Conservation (phyloP, 2,888 invertebrate species). For the Protonemura montana region DNA sequence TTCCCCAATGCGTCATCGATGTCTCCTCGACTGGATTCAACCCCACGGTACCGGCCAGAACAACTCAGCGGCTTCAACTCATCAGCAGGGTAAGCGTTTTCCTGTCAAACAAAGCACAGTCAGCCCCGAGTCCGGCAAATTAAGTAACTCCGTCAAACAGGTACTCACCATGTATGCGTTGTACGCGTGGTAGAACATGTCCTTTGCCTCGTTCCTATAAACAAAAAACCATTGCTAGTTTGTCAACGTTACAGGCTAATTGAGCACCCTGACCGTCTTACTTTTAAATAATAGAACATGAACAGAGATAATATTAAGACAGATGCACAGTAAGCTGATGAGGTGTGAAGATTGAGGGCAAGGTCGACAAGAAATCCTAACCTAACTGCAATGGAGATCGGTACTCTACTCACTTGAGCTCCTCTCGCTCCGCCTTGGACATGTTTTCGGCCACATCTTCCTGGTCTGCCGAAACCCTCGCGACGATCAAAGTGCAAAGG, state of each 20-base stretch:
- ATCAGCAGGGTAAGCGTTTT: constrained; percentile 97
- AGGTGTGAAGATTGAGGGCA: neutral
- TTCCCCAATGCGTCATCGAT: constrained; percentile 97
- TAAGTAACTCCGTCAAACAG: too few species aligned
- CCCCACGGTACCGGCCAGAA: constrained; percentile 87
- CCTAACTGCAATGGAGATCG: neutral
- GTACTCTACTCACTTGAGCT: constrained; percentile 68
- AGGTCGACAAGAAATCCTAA: neutral
- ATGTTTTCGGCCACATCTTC: constrained; percentile 58
- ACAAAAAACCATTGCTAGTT: constrained; percentile 40
- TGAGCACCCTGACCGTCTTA: neutral
- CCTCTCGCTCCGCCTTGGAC: constrained; percentile 70
- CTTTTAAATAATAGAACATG: too few species aligned
- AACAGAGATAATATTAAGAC: neutral
- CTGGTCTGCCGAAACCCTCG: constrained; percentile 46
- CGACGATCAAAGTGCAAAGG: constrained; percentile 43
- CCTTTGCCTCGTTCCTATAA: constrained; percentile 85
- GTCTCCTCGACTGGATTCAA: constrained; percentile 91
- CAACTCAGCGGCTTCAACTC: constrained; percentile 98
- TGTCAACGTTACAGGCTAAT: neutral
- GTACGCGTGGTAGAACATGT: constrained; percentile 98
- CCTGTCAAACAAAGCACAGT: constrained; percentile 55
- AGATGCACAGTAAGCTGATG: neutral
- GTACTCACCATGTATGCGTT: constrained; percentile 86
- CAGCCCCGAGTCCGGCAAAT: too few species aligned